Percentiles rank a stretch among this genome's conserved stretches.
Evolutionary conservation across 2,888 invertebrate species (phyloP).

Genomic region (Drosophila falleni): DNA sequence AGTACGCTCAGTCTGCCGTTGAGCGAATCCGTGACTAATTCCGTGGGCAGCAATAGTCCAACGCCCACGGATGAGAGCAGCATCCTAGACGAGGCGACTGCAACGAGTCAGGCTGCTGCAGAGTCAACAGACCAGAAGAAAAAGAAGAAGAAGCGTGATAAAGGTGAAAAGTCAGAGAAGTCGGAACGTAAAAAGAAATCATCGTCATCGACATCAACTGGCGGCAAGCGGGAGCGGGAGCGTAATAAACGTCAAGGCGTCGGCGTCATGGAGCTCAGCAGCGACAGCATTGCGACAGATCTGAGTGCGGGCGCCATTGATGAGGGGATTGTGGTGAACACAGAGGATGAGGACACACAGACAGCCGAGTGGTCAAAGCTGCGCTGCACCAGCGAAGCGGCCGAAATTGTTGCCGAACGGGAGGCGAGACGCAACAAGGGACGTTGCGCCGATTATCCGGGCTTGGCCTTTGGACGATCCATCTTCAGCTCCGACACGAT

Average conservation of each 20-base stretch:
- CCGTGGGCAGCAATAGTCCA: conserved; percentile 83
- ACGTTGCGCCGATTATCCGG: conserved; percentile 96
- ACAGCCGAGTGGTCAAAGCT: conserved; percentile 93
- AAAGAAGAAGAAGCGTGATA: conserved; percentile 74
- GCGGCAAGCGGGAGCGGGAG: conserved; percentile 68
- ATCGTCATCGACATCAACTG: conserved; percentile 25
- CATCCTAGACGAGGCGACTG: conserved; percentile 78
- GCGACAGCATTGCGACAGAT: conserved; percentile 74
- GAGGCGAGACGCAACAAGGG: conserved; percentile 91
- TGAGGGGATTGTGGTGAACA: conserved; percentile 86
- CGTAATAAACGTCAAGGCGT: conserved; percentile 67
- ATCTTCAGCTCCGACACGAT: conserved; percentile 98
- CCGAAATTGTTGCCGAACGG: conserved; percentile 94
- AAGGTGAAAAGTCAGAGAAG: conserved; percentile 59
- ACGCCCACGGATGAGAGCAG: conserved; percentile 85
- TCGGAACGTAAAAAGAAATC: conserved; percentile 77
- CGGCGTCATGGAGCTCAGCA: conserved; percentile 64
- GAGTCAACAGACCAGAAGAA: conserved; percentile 33
- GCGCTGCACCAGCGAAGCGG: conserved; percentile 94
- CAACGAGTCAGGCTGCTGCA: conserved; percentile 28
- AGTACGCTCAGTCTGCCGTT: conserved; percentile 81
- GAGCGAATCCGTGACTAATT: conserved; percentile 79
- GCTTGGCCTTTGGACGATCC: conserved; percentile 95
- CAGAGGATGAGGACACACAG: conserved; percentile 90
- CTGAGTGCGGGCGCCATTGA: conserved; percentile 82